Conservation (phyloP, 2,888 invertebrate genomes). For the Mesodorylaimus sp. region DNA sequence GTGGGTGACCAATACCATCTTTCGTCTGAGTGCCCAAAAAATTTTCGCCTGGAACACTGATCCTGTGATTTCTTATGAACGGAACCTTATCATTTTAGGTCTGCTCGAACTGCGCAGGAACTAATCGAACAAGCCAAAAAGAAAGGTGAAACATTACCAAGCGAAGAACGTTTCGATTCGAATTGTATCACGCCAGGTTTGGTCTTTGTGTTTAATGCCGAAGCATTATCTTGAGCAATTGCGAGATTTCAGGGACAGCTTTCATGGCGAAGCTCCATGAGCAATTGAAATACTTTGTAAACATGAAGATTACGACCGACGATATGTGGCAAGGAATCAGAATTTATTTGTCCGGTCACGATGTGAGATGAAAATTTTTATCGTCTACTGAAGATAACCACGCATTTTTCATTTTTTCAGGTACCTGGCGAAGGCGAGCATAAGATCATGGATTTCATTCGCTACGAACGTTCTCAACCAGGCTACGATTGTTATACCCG, state of each 20-base stretch:
- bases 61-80: too few relatives aligned
- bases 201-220: not conserved
- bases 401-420: conserved; percentile 23
- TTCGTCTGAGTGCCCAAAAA: too few relatives aligned
- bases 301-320: conserved; percentile 56
- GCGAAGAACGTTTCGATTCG: conserved; percentile 70
- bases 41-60: too few relatives aligned
- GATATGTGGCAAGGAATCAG: conserved; percentile 66
- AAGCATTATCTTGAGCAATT: not conserved
- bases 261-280: conserved; percentile 79
- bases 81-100: conserved; percentile 48
- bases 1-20: too few relatives aligned
- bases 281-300: conserved; percentile 66
- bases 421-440: conserved; percentile 92
- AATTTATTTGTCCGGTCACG: conserved; percentile 74
- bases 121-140: conserved; percentile 53
- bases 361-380: conserved; percentile 49
- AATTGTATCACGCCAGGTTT: conserved; percentile 89
- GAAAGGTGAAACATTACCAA: conserved; percentile 58
- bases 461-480: conserved; percentile 55
- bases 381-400: not conserved
- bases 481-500: conserved; percentile 71
- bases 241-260: conserved; percentile 35
- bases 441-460: conserved; percentile 95
- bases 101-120: conserved; percentile 66